A percentile compares a stretch with the other conserved stretches of the same genome.
phyloP scores from a whole-genome alignment of 2,888 invertebrate genomes.

The Euproctis similis region DNA sequence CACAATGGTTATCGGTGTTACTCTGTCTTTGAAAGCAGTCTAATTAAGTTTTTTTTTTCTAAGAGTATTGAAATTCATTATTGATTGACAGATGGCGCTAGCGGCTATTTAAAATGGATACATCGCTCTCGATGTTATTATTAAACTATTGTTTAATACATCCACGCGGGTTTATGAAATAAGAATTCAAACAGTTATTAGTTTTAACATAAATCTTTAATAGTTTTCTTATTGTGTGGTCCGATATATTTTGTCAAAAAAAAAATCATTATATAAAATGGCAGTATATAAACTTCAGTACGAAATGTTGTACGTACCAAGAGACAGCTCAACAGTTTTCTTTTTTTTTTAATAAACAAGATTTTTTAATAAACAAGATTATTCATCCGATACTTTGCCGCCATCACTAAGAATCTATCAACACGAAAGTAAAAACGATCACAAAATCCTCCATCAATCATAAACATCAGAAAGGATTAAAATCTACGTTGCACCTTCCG shows the following conservation, averaged over 20 bases:
- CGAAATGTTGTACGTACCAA: too few relatives aligned
- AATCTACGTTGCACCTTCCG: slow-evolving; percentile 76
- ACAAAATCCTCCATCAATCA: slow-evolving; percentile 75
- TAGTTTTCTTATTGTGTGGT: slow-evolving; percentile 31
- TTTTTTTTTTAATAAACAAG: too few relatives aligned
- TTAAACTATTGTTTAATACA: slow-evolving; percentile 26
- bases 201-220: slow-evolving; percentile 13
- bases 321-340: too few relatives aligned
- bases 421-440: slow-evolving; percentile 64
- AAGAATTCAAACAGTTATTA: slow-evolving; percentile 13
- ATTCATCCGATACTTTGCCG: too few relatives aligned
- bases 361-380: too few relatives aligned
- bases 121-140: slow-evolving; percentile 42
- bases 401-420: slow-evolving; percentile 67
- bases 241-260: too few relatives aligned
- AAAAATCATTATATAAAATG: too few relatives aligned
- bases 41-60: slow-evolving; percentile 73
- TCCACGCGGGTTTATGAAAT: slow-evolving; percentile 14
- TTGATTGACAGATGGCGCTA: slow-evolving; percentile 73
- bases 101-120: slow-evolving; percentile 65
- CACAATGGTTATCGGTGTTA: slow-evolving; percentile 36
- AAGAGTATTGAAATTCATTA: slow-evolving; percentile 63
- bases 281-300: too few relatives aligned
- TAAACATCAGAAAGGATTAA: slow-evolving; percentile 76
- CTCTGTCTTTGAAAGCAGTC: slow-evolving; percentile 66